phyloP scores from a whole-genome alignment of 2,113 vertebrate genomes.

The Hemiscyllium ocellatum region DNA sequence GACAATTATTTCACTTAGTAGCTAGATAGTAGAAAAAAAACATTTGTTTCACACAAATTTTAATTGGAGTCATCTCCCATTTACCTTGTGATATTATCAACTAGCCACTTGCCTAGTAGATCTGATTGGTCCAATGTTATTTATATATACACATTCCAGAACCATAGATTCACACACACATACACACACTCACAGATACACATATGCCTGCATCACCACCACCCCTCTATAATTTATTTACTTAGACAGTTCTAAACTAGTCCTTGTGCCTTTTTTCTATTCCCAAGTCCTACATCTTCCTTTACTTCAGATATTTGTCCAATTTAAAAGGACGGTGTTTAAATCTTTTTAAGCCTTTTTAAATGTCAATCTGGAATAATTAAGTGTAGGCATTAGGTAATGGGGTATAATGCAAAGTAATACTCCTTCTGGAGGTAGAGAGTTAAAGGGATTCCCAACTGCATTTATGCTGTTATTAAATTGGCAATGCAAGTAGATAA shows the following conservation, averaged over 20 bases:
- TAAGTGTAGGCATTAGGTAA: no score
- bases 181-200: background rate
- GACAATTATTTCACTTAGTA: background rate
- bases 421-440: background rate
- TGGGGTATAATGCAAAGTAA: background rate
- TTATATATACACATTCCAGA: background rate
- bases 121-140: background rate
- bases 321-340: background rate
- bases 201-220: background rate
- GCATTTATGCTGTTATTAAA: no score
- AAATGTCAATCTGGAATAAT: background rate
- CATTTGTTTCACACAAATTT: background rate
- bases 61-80: background rate
- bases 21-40: background rate
- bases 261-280: background rate
- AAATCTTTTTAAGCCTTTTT: background rate
- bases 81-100: background rate
- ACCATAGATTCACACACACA: background rate
- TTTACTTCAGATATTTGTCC: background rate
- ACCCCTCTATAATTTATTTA: background rate
- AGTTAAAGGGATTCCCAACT: background rate
- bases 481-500: background rate
- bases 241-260: background rate
- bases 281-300: background rate
- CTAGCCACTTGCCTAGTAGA: background rate